Percentiles rank a stretch among this genome's conserved stretches.
Conservation (phyloP, 2,797 vertebrate species). For the Monodelphis domestica region DNA sequence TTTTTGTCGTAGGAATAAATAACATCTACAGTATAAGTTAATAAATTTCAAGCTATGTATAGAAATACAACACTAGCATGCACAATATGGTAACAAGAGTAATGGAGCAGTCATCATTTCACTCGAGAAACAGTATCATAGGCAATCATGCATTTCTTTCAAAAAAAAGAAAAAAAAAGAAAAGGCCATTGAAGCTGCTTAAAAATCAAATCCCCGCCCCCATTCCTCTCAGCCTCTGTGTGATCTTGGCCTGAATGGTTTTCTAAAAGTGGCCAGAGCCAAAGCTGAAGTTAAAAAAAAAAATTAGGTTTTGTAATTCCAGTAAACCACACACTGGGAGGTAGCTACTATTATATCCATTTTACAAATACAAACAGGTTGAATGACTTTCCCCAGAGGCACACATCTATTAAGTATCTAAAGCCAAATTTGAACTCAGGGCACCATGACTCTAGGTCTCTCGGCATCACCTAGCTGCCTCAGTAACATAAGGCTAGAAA, state of each 20-base stretch:
- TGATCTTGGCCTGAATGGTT: conserved; percentile 82
- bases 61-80: conserved; percentile 99
- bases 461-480: neutral
- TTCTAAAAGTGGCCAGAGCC: conserved; percentile 86
- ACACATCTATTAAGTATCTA: neutral
- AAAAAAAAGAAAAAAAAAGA: conserved; percentile 89
- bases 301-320: conserved; percentile 88
- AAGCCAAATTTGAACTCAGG: neutral
- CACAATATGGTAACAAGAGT: conserved; percentile 98
- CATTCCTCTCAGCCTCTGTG: conserved; percentile 84
- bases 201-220: conserved; percentile 86
- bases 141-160: conserved; percentile 95
- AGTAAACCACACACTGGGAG: conserved; percentile 75
- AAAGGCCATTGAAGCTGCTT: conserved; percentile 93
- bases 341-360: neutral
- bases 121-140: conserved; percentile 97
- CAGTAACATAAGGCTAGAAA: neutral
- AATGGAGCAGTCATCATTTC: conserved; percentile 96
- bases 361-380: neutral
- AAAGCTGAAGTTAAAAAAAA: conserved; percentile 81
- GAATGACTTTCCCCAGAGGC: neutral
- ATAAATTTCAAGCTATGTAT: conserved; percentile 98
- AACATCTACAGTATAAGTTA: conserved; percentile 99
- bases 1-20: conserved; percentile 99
- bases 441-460: neutral